Conservation (phyloP, 2,888 invertebrate species). For the Orthosia gracilis region DNA sequence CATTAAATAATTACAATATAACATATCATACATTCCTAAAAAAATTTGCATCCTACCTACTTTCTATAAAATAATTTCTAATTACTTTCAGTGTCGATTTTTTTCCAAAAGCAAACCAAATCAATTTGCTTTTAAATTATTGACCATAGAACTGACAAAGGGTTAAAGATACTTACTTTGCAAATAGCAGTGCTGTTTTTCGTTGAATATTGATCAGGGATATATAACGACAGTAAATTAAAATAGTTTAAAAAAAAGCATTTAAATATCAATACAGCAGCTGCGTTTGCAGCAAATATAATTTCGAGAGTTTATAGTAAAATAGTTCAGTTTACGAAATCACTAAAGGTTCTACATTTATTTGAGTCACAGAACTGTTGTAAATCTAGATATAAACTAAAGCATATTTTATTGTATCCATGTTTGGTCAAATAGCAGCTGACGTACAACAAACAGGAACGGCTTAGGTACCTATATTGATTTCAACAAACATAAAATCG, state of each 20-base stretch:
- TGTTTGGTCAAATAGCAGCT: conserved; percentile 50
- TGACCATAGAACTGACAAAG: not conserved
- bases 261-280: not conserved
- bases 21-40: not conserved
- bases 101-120: not conserved
- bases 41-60: not conserved
- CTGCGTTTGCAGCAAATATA: not conserved
- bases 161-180: not conserved
- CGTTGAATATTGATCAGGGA: too few species aligned
- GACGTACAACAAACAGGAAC: conserved; percentile 39
- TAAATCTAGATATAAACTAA: not conserved
- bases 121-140: not conserved
- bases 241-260: not conserved
- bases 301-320: not conserved
- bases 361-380: not conserved
- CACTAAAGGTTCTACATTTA: not conserved
- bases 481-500: conserved; percentile 66
- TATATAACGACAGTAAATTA: too few species aligned
- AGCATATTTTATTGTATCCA: not conserved
- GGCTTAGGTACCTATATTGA: conserved; percentile 52
- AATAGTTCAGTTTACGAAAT: not conserved
- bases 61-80: not conserved
- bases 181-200: too few species aligned
- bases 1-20: not conserved
- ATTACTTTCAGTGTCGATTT: not conserved